A percentile compares a stretch with the other conserved stretches of the same genome.
Conservation (phyloP, 2,888 invertebrate genomes). For the Ctenicera cuprea region DNA sequence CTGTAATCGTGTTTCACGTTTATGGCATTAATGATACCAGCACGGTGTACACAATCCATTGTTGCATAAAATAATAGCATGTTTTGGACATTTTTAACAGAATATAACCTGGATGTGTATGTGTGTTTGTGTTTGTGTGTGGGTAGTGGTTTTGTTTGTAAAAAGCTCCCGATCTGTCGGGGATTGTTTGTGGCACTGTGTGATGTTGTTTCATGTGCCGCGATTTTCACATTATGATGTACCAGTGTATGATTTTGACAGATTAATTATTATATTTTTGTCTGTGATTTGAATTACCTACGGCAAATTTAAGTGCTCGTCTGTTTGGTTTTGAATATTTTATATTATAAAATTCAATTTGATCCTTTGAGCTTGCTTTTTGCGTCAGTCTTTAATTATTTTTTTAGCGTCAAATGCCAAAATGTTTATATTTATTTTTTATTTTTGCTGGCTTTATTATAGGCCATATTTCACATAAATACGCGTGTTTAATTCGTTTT, state of each 20-base stretch:
- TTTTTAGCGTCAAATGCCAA: slow-evolving; percentile 4
- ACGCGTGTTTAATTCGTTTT: no score
- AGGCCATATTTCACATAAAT: no score
- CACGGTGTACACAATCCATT: slow-evolving; percentile 7
- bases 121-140: slow-evolving; percentile 9
- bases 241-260: slow-evolving; percentile 70
- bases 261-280: slow-evolving; percentile 69
- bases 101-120: slow-evolving; percentile 19
- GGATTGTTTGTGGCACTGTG: slow-evolving; percentile 64
- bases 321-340: slow-evolving; percentile 54
- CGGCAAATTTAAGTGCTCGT: slow-evolving; percentile 56
- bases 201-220: slow-evolving; percentile 64
- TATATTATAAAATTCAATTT: slow-evolving; percentile 48
- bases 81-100: slow-evolving; percentile 37
- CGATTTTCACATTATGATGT: slow-evolving; percentile 68
- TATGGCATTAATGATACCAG: background rate
- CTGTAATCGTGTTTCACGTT: background rate
- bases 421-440: background rate
- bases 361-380: slow-evolving; percentile 32
- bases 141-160: slow-evolving; percentile 49
- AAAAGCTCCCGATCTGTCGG: slow-evolving; percentile 56
- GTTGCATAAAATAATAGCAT: slow-evolving; percentile 20
- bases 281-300: slow-evolving; percentile 59
- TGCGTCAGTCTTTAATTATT: slow-evolving; percentile 32
- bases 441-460: no score